Percentiles rank a stretch among this genome's conserved stretches.
These are phyloP conservation scores for Microctenopoma lineatum DNA, from an alignment of 2,797 vertebrate species.

Conservation along the genomic window DNA sequence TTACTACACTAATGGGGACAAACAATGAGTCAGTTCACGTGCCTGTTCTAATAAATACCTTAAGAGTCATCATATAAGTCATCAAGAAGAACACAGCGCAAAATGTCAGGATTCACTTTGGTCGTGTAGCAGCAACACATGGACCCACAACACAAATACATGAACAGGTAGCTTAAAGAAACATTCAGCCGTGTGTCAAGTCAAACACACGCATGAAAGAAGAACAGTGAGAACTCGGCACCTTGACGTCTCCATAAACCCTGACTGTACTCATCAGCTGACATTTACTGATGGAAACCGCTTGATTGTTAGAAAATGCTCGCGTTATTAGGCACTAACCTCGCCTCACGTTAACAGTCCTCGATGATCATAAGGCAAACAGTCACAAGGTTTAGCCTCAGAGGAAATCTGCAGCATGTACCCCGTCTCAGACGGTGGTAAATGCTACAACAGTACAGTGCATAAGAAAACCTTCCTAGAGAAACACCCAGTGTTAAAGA, in stretches of 20 bases:
- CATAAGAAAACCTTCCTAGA: constrained; percentile 25
- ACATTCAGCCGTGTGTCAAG: constrained; percentile 30
- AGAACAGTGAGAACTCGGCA: constrained; percentile 4
- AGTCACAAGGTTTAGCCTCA: constrained; percentile 23
- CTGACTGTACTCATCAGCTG: constrained; percentile 27
- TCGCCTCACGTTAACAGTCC: constrained; percentile 27
- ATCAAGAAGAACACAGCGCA: constrained; percentile 1
- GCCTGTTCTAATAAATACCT: constrained; percentile 36
- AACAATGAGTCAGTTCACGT: constrained; percentile 16
- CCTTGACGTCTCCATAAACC: constrained; percentile 11
- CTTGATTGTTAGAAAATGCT: constrained; percentile 57
- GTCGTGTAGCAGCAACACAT: constrained; percentile 45
- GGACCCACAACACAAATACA: constrained; percentile 28
- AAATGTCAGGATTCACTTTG: constrained; percentile 45
- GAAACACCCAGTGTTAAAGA: constrained; percentile 33
- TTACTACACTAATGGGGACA: constrained; percentile 21
- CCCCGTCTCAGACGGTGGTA: constrained; percentile 33
- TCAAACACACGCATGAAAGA: constrained; percentile 25
- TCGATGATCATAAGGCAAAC: constrained; percentile 49
- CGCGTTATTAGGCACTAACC: constrained; percentile 32
- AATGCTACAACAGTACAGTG: constrained; percentile 32
- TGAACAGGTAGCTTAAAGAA: constrained; percentile 18
- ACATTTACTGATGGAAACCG: constrained; percentile 20
- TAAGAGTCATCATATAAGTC: not conserved
- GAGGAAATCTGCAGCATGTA: constrained; percentile 17